These are phyloP conservation scores for Gobius niger DNA, from an alignment of 2,113 vertebrate species.

Conservation along the genomic window DNA sequence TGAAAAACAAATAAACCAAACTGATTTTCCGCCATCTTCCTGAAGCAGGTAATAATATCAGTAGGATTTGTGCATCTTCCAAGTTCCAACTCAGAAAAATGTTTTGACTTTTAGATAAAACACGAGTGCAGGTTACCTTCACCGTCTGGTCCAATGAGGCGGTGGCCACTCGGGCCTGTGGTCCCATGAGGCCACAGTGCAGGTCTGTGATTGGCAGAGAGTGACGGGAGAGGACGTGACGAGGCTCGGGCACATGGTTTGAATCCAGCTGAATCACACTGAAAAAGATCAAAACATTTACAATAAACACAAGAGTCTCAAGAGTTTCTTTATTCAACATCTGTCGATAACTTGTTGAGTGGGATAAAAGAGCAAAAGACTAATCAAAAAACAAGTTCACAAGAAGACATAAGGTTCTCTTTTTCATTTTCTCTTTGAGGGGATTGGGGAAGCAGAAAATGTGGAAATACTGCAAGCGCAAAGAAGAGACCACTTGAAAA, in stretches of 20 bases:
- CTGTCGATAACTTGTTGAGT: neutral
- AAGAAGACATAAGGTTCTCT: neutral
- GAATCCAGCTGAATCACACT: constrained; percentile 89
- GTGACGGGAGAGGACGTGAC: constrained; percentile 89
- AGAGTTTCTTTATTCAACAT: neutral
- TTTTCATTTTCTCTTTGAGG: neutral
- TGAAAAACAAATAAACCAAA: no score
- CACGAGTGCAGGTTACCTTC: constrained; percentile 77
- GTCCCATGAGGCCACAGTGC: constrained; percentile 90
- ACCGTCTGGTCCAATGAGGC: constrained; percentile 93
- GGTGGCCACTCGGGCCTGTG: constrained; percentile 84
- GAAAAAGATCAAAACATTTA: constrained; percentile 16
- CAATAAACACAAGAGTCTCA: neutral
- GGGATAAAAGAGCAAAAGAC: neutral
- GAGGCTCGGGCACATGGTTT: constrained; percentile 81
- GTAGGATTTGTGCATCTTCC: no score
- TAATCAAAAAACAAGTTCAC: neutral
- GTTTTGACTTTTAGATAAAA: no score
- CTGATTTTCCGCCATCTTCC: no score
- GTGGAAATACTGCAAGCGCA: constrained; percentile 4
- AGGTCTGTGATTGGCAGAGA: constrained; percentile 94
- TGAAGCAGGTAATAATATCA: no score
- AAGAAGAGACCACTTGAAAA: neutral
- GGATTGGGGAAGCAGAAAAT: neutral
- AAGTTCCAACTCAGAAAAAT: no score